These are phyloP conservation scores for Cairina moschata DNA, from an alignment of 2,113 vertebrate genomes.

Conservation along the genomic window DNA sequence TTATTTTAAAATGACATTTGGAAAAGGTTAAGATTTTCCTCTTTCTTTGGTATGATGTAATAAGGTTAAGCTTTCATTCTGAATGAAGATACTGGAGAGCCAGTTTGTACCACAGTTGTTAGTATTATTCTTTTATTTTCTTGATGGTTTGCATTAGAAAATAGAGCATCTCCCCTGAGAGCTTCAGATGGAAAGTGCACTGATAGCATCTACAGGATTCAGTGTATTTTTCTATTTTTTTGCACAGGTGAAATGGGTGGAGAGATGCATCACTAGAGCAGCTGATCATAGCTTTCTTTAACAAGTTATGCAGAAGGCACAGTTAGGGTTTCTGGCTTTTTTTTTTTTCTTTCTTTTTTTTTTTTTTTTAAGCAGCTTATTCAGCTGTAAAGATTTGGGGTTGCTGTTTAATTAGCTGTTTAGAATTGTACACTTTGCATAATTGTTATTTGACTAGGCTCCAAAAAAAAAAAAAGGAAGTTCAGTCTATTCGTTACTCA, in stretches of 20 bases:
- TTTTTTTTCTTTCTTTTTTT: background rate
- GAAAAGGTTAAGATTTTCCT: background rate
- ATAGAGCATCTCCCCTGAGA: background rate
- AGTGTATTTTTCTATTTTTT: too few relatives aligned
- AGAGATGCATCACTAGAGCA: background rate
- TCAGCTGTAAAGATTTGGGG: conserved; percentile 21
- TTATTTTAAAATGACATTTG: background rate
- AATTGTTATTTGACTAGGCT: conserved; percentile 42
- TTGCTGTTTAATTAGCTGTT: conserved; percentile 56
- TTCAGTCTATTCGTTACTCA: background rate
- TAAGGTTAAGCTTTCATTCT: background rate
- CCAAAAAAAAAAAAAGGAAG: conserved; percentile 23
- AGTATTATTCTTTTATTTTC: background rate
- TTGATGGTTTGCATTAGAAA: background rate
- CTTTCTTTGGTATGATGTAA: background rate
- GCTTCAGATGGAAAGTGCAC: background rate
- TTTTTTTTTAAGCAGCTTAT: background rate
- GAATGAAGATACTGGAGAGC: background rate
- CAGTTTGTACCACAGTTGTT: background rate
- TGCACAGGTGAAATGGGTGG: background rate
- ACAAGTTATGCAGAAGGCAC: background rate
- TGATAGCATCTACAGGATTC: too few relatives aligned
- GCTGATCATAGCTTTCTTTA: background rate
- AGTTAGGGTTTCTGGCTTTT: background rate
- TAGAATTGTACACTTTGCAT: conserved; percentile 54